Evolutionary conservation across 2,113 vertebrate species (phyloP).

Genomic region (Myiozetetes cayanensis): DNA sequence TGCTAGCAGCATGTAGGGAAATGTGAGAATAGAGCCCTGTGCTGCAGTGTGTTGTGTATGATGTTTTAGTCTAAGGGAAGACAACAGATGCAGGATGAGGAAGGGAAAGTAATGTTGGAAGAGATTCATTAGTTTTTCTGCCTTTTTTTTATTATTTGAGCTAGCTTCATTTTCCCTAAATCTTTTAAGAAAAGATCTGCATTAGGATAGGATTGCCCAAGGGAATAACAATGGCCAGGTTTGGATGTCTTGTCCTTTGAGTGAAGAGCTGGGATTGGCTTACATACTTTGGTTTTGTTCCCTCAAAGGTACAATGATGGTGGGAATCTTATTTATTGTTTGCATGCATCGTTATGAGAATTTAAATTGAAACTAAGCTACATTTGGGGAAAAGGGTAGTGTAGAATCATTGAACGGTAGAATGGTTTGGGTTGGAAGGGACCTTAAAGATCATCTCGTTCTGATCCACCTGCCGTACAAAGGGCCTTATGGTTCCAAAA

Average conservation of each 20-base stretch:
- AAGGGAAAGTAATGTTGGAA: neutral
- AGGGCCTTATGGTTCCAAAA: neutral
- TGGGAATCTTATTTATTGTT: neutral
- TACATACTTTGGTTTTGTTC: neutral
- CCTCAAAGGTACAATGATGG: neutral
- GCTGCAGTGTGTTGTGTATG: neutral
- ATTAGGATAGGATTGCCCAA: neutral
- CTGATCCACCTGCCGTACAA: fast-evolving
- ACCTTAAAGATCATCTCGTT: neutral
- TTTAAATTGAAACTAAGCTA: neutral
- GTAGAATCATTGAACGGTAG: neutral
- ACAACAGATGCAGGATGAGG: neutral
- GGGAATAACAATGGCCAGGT: neutral
- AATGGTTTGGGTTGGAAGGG: neutral
- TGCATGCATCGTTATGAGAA: neutral
- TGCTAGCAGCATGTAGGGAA: neutral
- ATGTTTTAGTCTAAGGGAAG: neutral
- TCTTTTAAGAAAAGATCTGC: neutral
- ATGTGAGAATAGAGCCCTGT: neutral
- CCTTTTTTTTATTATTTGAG: neutral
- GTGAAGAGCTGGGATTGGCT: neutral
- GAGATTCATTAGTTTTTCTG: neutral
- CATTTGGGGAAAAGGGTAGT: neutral
- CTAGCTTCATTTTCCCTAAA: neutral
- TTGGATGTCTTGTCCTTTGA: neutral